These are phyloP conservation scores for Drosophila falleni DNA, from an alignment of 2,888 invertebrate genomes.

Conservation along the genomic window DNA sequence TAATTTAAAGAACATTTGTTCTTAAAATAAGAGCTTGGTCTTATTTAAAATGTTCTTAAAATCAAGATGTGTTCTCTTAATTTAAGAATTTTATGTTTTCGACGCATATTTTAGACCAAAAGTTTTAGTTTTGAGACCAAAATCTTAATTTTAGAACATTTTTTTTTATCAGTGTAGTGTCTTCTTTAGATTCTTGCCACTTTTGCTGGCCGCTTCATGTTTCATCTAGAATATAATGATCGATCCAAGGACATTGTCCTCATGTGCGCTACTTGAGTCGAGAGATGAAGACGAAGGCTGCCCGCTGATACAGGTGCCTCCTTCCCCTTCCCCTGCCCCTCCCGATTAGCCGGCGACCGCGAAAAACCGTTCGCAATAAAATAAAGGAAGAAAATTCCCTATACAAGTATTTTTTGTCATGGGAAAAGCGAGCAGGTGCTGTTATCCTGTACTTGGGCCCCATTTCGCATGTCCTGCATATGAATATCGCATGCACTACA, in stretches of 20 bases:
- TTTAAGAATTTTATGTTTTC: no score
- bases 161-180: no score
- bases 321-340: neutral
- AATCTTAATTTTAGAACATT: no score
- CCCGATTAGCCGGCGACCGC: conserved; percentile 38
- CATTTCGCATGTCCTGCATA: conserved; percentile 40
- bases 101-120: no score
- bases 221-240: conserved; percentile 49
- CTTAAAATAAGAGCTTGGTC: no score
- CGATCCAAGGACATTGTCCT: conserved; percentile 58
- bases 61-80: no score
- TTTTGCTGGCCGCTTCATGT: conserved; percentile 66
- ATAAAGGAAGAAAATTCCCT: conserved; percentile 2
- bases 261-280: conserved; percentile 49
- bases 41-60: no score
- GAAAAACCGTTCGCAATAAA: conserved; percentile 35
- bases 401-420: conserved; percentile 54
- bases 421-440: conserved; percentile 82
- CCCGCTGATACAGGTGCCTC: conserved; percentile 47
- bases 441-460: conserved; percentile 11
- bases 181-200: conserved; percentile 13
- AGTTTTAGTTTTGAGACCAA: no score
- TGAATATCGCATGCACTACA: conserved; percentile 50
- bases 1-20: no score
- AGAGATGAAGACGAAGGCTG: conserved; percentile 20